These are phyloP conservation scores for Riptortus pedestris DNA, from an alignment of 1,140 invertebrate species.

Conservation along the genomic window DNA sequence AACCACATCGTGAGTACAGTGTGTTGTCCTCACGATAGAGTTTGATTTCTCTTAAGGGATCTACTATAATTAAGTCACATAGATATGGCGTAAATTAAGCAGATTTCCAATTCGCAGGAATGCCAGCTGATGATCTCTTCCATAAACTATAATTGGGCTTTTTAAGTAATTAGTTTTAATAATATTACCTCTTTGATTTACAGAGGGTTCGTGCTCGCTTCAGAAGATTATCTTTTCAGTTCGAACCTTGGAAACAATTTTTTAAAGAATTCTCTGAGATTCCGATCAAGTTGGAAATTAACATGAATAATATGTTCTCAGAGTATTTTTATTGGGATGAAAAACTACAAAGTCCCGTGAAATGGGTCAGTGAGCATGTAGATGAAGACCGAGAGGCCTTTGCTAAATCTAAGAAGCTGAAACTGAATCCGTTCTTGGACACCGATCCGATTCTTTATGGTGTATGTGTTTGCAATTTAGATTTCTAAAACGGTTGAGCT, in stretches of 20 bases:
- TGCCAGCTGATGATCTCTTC: too few species aligned
- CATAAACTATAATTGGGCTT: too few species aligned
- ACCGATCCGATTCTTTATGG: neutral
- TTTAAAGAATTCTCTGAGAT: neutral
- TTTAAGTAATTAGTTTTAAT: neutral
- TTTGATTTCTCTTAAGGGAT: too few species aligned
- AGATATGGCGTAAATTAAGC: too few species aligned
- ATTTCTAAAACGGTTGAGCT: too few species aligned
- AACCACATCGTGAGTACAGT: too few species aligned
- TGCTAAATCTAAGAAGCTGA: neutral
- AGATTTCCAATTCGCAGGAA: too few species aligned
- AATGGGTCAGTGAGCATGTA: neutral
- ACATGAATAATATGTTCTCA: neutral
- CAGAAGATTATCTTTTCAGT: neutral
- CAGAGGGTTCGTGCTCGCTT: neutral
- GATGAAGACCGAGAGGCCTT: neutral
- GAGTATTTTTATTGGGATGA: neutral
- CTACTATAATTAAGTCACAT: too few species aligned
- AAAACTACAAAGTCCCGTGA: neutral
- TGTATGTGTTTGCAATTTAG: neutral
- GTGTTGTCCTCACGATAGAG: too few species aligned
- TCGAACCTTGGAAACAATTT: neutral
- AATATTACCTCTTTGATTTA: neutral
- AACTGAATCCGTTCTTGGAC: neutral
- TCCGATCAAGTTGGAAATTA: neutral